Conservation (phyloP, 2,797 vertebrate genomes). For the Eospalax fontanierii region DNA sequence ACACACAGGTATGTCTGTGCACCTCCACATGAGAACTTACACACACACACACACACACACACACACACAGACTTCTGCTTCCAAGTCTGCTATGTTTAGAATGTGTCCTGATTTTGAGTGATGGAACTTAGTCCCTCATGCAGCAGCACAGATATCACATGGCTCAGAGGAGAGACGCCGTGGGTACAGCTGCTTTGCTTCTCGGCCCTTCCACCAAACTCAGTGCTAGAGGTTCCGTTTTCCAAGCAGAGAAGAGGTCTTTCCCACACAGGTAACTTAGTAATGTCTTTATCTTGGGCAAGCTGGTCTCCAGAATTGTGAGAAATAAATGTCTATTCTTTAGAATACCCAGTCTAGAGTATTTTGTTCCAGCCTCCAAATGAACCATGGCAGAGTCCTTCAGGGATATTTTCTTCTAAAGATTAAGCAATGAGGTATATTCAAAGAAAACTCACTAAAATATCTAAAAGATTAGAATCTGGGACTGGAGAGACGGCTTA, state of each 20-base stretch:
- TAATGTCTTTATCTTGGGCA: background rate
- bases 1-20: too few relatives aligned
- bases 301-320: background rate
- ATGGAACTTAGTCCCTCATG: background rate
- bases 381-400: background rate
- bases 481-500: too few relatives aligned
- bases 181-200: background rate
- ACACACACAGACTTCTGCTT: too few relatives aligned
- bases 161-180: background rate
- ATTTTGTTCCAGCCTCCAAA: background rate
- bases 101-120: too few relatives aligned
- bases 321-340: background rate
- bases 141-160: accelerated
- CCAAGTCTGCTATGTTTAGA: too few relatives aligned
- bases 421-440: background rate
- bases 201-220: background rate
- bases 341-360: background rate
- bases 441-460: constrained; percentile 5
- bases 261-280: background rate
- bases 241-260: too few relatives aligned
- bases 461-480: too few relatives aligned
- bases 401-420: background rate
- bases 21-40: background rate
- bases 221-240: too few relatives aligned
- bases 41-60: background rate